These are phyloP conservation scores for Lamellibrachia luymesi DNA, from an alignment of 1,140 invertebrate genomes.

Conservation along the genomic window DNA sequence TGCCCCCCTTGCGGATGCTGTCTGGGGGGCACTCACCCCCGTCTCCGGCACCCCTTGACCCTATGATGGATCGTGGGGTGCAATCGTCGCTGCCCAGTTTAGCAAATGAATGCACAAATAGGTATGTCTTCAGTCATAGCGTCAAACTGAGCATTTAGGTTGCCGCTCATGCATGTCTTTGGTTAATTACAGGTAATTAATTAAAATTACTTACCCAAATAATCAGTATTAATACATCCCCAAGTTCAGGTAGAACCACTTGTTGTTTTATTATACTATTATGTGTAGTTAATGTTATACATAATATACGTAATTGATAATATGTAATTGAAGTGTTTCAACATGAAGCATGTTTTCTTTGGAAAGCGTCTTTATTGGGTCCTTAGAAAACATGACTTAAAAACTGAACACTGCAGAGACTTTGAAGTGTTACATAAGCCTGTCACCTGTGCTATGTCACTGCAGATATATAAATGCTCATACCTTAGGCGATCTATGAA, in stretches of 20 bases:
- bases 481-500: too few relatives aligned
- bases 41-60: constrained; percentile 35
- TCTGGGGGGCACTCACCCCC: constrained; percentile 26
- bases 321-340: constrained; percentile 37
- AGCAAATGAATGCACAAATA: constrained; percentile 41
- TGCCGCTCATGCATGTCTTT: background rate
- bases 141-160: background rate
- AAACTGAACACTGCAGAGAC: background rate
- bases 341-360: constrained; percentile 23
- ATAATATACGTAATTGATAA: constrained; percentile 30
- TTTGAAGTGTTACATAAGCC: too few relatives aligned
- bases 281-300: too few relatives aligned
- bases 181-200: background rate
- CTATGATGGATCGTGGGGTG: constrained; percentile 57
- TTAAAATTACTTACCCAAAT: background rate
- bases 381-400: background rate
- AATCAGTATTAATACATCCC: background rate
- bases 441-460: too few relatives aligned
- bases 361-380: background rate
- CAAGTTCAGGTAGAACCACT: background rate
- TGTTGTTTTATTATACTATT: background rate
- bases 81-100: constrained; percentile 60
- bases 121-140: background rate
- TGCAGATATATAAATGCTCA: too few relatives aligned
- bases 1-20: constrained; percentile 30